phyloP scores from a whole-genome alignment of 2,888 invertebrate species.

The Melanophora roralis region DNA sequence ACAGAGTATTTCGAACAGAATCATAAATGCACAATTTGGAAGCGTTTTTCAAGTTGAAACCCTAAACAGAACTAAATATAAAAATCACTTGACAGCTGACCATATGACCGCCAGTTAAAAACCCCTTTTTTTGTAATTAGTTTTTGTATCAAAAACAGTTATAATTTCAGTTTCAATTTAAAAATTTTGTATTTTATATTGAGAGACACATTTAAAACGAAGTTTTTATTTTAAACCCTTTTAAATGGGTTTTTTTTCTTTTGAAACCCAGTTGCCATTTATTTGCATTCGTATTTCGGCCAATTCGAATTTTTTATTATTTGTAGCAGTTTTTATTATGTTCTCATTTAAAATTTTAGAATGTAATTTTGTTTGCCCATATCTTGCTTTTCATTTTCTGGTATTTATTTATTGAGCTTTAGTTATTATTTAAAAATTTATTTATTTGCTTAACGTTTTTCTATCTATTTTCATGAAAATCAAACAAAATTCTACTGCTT shows the following conservation, averaged over 20 bases:
- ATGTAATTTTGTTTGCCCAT: conserved; percentile 13
- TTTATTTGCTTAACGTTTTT: conserved; percentile 34
- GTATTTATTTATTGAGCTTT: neutral
- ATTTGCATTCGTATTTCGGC: conserved; percentile 14
- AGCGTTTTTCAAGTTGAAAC: no score
- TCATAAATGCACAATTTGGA: no score
- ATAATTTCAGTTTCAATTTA: no score
- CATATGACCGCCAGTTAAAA: no score
- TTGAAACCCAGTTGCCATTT: neutral
- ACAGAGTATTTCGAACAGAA: no score
- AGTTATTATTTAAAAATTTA: neutral
- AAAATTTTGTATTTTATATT: neutral
- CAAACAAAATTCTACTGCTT: conserved; percentile 40
- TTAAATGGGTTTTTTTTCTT: no score
- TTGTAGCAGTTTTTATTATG: conserved; percentile 38
- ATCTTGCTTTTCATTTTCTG: neutral
- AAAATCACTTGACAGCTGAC: no score
- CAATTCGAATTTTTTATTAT: conserved; percentile 2
- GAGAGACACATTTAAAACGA: neutral
- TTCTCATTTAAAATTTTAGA: neutral
- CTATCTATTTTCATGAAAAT: conserved; percentile 54
- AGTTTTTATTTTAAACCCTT: no score
- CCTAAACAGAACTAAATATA: no score
- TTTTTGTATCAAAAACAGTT: no score
- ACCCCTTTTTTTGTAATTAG: no score